Percentiles rank a stretch among this genome's conserved stretches.
phyloP scores from a whole-genome alignment of 2,113 vertebrate species.

The Nansenia antarctica region DNA sequence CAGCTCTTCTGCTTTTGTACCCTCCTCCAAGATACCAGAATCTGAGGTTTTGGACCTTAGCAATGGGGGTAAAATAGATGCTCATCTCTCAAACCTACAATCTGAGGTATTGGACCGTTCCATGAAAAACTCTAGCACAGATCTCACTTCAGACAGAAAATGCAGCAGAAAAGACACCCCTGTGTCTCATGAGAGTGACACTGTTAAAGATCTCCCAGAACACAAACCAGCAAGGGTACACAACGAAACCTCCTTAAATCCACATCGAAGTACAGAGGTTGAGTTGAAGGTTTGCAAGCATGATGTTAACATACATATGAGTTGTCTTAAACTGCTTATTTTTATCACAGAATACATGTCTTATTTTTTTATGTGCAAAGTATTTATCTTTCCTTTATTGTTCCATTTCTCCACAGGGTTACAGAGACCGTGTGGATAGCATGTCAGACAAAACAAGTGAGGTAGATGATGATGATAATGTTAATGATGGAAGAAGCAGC shows the following conservation, averaged over 20 bases:
- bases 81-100: constrained; percentile 12
- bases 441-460: constrained; percentile 20
- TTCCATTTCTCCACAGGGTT: constrained; percentile 45
- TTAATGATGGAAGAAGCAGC: neutral
- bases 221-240: neutral
- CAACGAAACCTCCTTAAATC: constrained; percentile 3
- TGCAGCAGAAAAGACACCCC: constrained; percentile 3
- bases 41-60: constrained; percentile 48
- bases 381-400: constrained; percentile 3
- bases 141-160: constrained; percentile 18
- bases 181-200: constrained; percentile 12
- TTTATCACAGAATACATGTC: too few species aligned
- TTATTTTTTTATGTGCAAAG: neutral
- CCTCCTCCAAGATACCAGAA: constrained; percentile 9
- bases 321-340: constrained; percentile 1
- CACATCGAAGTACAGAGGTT: neutral
- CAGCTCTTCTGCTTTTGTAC: constrained; percentile 11
- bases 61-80: constrained; percentile 29
- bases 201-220: constrained; percentile 2
- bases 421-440: constrained; percentile 17
- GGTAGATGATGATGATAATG: constrained; percentile 10
- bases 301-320: neutral
- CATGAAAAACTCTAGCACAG: constrained; percentile 32
- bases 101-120: constrained; percentile 66
- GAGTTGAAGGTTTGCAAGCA: neutral